These are phyloP conservation scores for Chelon auratus DNA, from an alignment of 2,797 vertebrate genomes.

Conservation along the genomic window DNA sequence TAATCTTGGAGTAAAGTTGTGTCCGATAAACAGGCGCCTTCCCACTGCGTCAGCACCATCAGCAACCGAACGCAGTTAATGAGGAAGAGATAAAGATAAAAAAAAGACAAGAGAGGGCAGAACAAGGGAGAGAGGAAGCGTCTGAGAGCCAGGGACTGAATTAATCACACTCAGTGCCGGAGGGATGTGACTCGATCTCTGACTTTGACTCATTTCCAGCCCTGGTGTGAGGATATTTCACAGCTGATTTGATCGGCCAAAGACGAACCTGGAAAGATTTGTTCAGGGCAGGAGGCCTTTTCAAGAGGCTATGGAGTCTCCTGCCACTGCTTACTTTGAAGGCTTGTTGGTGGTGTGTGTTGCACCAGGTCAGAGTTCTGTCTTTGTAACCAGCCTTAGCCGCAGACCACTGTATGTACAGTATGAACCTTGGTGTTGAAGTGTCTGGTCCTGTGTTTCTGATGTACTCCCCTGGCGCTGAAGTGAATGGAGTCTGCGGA, in stretches of 20 bases:
- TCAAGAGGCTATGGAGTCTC: background rate
- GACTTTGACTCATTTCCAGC: slow-evolving; percentile 43
- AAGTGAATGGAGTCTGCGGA: slow-evolving; percentile 50
- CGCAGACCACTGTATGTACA: background rate
- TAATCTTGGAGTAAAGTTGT: slow-evolving; percentile 28
- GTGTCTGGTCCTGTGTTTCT: slow-evolving; percentile 50
- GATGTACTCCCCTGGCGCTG: slow-evolving; percentile 59
- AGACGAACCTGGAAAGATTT: slow-evolving; percentile 32
- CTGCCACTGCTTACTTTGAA: slow-evolving; percentile 8
- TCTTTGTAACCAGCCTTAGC: slow-evolving; percentile 7
- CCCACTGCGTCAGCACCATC: slow-evolving; percentile 38
- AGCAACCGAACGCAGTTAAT: slow-evolving; percentile 41
- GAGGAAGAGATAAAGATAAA: slow-evolving; percentile 44
- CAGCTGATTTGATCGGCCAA: slow-evolving; percentile 50
- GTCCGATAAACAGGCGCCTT: slow-evolving; percentile 26
- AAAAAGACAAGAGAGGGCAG: slow-evolving; percentile 17
- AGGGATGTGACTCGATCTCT: slow-evolving; percentile 42
- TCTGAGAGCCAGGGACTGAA: slow-evolving; percentile 34
- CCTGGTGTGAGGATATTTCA: slow-evolving; percentile 43
- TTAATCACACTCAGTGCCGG: slow-evolving; percentile 44
- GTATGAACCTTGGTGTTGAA: slow-evolving; percentile 11
- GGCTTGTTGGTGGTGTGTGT: slow-evolving; percentile 9
- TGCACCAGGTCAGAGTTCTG: slow-evolving; percentile 28
- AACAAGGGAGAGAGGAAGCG: slow-evolving; percentile 29
- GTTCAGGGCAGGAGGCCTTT: background rate